These are phyloP conservation scores for Etheostoma perlongum DNA, from an alignment of 2,797 vertebrate species.

Conservation along the genomic window DNA sequence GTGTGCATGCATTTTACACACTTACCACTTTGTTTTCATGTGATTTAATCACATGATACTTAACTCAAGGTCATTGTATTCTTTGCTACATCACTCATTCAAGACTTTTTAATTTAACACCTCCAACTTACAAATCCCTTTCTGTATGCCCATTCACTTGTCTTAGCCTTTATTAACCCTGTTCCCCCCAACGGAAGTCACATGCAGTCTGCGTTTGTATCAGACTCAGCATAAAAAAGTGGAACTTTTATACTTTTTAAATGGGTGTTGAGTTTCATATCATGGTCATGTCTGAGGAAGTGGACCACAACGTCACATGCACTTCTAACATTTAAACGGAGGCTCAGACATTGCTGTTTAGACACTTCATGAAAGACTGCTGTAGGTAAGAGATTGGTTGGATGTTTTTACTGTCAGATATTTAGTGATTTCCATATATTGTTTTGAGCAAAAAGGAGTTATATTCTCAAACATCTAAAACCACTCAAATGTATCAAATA, in stretches of 20 bases:
- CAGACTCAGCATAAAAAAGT: constrained; percentile 83
- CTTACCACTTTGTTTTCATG: background rate
- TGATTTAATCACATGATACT: constrained; percentile 12
- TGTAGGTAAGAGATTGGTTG: constrained; percentile 68
- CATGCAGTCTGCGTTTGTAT: constrained; percentile 65
- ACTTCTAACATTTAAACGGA: constrained; percentile 57
- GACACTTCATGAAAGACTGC: constrained; percentile 32
- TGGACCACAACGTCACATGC: constrained; percentile 62
- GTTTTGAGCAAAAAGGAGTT: background rate
- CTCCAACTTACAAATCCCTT: constrained; percentile 14
- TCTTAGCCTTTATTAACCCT: constrained; percentile 37
- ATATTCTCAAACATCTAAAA: background rate
- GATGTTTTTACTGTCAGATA: background rate
- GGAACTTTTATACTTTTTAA: constrained; percentile 68
- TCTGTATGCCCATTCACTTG: constrained; percentile 8
- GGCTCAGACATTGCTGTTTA: constrained; percentile 17
- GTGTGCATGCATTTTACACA: constrained; percentile 16
- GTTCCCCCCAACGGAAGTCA: constrained; percentile 61
- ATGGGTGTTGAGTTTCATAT: constrained; percentile 73
- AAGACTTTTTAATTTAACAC: constrained; percentile 12
- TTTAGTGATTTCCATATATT: background rate
- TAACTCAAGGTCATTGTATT: constrained; percentile 8
- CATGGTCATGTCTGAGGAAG: constrained; percentile 68
- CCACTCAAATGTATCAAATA: background rate
- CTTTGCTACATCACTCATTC: constrained; percentile 2